A percentile compares a stretch with the other conserved stretches of the same genome.
phyloP scores from a whole-genome alignment of 2,113 vertebrate genomes.

The Saccopteryx leptura region DNA sequence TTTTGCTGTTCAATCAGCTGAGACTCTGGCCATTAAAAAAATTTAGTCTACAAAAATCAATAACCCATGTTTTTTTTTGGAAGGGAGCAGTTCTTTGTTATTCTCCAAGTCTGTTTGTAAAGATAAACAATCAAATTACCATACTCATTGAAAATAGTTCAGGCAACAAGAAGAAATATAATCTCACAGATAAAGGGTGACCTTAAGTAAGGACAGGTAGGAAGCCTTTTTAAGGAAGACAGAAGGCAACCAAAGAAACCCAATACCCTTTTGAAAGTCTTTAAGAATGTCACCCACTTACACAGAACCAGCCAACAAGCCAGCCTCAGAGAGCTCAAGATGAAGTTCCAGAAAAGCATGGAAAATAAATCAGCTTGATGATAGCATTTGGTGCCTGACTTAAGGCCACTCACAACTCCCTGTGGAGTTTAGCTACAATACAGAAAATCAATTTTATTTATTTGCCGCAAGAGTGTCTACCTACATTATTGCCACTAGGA shows the following conservation, averaged over 20 bases:
- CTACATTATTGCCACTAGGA: neutral
- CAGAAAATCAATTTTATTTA: slow-evolving; percentile 64
- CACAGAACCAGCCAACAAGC: neutral
- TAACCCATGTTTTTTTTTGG: slow-evolving; percentile 66
- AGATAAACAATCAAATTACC: slow-evolving; percentile 68
- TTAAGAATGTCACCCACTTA: slow-evolving; percentile 60
- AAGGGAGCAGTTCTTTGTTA: slow-evolving; percentile 43
- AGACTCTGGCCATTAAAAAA: slow-evolving; percentile 75
- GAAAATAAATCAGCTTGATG: slow-evolving; percentile 43
- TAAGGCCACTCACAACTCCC: slow-evolving; percentile 22
- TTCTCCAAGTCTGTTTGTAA: neutral
- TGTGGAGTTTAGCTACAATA: neutral
- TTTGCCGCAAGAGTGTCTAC: slow-evolving; percentile 22
- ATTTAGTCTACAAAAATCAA: slow-evolving; percentile 70
- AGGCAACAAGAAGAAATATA: slow-evolving; percentile 58
- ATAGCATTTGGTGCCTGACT: neutral
- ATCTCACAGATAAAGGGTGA: slow-evolving; percentile 68
- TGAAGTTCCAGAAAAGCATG: slow-evolving; percentile 54
- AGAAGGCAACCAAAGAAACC: slow-evolving; percentile 40
- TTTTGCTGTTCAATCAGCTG: slow-evolving; percentile 57
- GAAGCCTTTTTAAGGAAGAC: neutral
- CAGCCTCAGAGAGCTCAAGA: slow-evolving; percentile 32
- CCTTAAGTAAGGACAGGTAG: slow-evolving; percentile 67
- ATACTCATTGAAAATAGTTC: slow-evolving; percentile 58
- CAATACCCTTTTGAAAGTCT: slow-evolving; percentile 53